Base-by-base conservation (phyloP, 2,797 vertebrate genomes). In the Spinus pinus region DNA sequence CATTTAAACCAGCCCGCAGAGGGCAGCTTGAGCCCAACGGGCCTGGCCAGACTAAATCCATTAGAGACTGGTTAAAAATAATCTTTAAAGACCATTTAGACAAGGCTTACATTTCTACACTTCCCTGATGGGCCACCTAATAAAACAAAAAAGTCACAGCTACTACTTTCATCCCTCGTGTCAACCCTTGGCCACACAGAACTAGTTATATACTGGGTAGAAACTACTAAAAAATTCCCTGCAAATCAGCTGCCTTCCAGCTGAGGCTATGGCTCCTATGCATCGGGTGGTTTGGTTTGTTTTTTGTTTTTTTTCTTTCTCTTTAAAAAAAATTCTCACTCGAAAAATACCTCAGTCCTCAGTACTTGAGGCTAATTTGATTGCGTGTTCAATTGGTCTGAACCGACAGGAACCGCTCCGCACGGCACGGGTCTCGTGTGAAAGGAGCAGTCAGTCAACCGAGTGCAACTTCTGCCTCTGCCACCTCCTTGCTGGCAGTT, bases 191-290 rank as follows among this genome's bases (percentile, higher is more conserved):
- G 96, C 96, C 97, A 98, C 97, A 97, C 10, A 96, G 96, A 97
- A 98, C 97, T 97, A 97, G 85, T 86, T 93, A 93, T 39, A 90
- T 94, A 97, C 87, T 96, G 94, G 94, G 93, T 98, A 98, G 94
- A 97, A 97, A 98, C 96, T 96, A 97, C 95, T 97, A 98, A 94
- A 96, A 98, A 95, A 98, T 97, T 98, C 98, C 97, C 98, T 98
- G 97, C 95, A 97, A 98, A 97, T 97, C 96, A 97, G 96, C 96
- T 96, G 96, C 95, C 93, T 97, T 98, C 97, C 97, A 95, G 94
- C 96, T 97, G 97, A 98, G 96, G 96, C 97, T 98, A 98, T 98
- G 97, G 97, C 96, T 98, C 97, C 97, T 98, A 95, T 93, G 97
- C 97, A 97, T 97, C 65, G 69, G 96, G 93, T 97, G 94, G 77